Conservation (phyloP, 2,888 invertebrate genomes). For the Saturnia japonica region DNA sequence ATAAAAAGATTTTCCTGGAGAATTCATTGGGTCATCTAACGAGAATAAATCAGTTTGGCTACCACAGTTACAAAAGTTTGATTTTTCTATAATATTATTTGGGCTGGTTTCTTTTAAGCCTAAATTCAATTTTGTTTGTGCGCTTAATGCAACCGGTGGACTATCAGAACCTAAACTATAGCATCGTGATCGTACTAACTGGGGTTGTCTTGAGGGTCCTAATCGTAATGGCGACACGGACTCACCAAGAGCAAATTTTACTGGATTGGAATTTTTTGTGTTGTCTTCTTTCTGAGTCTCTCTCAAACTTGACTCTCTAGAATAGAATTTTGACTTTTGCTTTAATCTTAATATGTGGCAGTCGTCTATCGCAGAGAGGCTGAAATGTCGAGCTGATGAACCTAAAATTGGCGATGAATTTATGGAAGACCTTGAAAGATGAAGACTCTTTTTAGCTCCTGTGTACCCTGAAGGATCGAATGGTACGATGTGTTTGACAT, state of each 20-base stretch:
- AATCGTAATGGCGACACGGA: slow-evolving; percentile 78
- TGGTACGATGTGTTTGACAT: slow-evolving; percentile 89
- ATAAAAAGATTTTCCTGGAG: slow-evolving; percentile 72
- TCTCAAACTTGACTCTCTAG: slow-evolving; percentile 71
- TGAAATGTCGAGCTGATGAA: slow-evolving; percentile 85
- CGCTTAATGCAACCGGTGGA: slow-evolving; percentile 81
- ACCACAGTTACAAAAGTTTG: slow-evolving; percentile 85
- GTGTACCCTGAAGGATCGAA: slow-evolving; percentile 85
- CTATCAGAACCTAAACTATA: slow-evolving; percentile 84
- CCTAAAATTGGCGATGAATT: slow-evolving; percentile 76
- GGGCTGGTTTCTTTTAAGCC: slow-evolving; percentile 81
- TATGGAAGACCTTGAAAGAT: slow-evolving; percentile 61
- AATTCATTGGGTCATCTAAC: slow-evolving; percentile 80
- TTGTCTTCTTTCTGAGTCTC: slow-evolving; percentile 69
- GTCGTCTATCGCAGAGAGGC: slow-evolving; percentile 85
- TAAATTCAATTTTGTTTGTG: slow-evolving; percentile 84
- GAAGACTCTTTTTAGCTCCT: slow-evolving; percentile 75
- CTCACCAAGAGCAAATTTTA: slow-evolving; percentile 87
- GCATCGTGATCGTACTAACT: slow-evolving; percentile 79
- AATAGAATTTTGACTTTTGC: slow-evolving; percentile 70
- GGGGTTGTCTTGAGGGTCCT: slow-evolving; percentile 53
- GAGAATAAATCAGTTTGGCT: slow-evolving; percentile 88
- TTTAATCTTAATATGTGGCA: slow-evolving; percentile 74
- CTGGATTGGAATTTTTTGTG: slow-evolving; percentile 60
- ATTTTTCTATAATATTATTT: slow-evolving; percentile 60